Percentiles rank a stretch among this genome's conserved stretches.
phyloP scores from a whole-genome alignment of 2,113 vertebrate species.

The Aramus guarauna region DNA sequence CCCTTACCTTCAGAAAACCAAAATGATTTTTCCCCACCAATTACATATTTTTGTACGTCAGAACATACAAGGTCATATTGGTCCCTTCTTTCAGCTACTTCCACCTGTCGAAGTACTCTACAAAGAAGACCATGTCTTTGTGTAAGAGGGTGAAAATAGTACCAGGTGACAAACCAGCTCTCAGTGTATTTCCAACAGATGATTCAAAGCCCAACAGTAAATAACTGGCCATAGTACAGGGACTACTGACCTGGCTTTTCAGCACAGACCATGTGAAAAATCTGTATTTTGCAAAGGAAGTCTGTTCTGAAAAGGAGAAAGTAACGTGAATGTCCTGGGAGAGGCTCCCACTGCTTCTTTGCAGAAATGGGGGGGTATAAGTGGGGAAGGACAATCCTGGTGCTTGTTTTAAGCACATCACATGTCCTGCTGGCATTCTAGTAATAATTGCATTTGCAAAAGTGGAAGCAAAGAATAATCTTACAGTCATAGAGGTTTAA shows the following conservation, averaged over 20 bases:
- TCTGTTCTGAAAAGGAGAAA: not conserved
- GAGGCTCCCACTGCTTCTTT: not conserved
- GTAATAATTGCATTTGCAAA: not conserved
- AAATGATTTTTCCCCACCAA: accelerated
- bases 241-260: not conserved
- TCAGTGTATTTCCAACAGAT: not conserved
- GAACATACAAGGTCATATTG: not conserved
- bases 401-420: not conserved
- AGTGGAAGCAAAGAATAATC: not conserved
- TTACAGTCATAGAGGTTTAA: not conserved
- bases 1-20: not conserved
- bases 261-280: not conserved
- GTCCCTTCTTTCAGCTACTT: not conserved
- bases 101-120: not conserved
- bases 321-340: not conserved
- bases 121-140: not conserved
- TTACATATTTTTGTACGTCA: not conserved
- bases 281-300: not conserved
- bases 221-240: not conserved
- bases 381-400: not conserved
- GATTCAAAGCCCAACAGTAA: not conserved
- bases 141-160: not conserved
- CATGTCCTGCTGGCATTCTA: not conserved
- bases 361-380: not conserved
- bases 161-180: not conserved